These are phyloP conservation scores for Leiothrix lutea DNA, from an alignment of 2,113 vertebrate genomes.

Conservation along the genomic window DNA sequence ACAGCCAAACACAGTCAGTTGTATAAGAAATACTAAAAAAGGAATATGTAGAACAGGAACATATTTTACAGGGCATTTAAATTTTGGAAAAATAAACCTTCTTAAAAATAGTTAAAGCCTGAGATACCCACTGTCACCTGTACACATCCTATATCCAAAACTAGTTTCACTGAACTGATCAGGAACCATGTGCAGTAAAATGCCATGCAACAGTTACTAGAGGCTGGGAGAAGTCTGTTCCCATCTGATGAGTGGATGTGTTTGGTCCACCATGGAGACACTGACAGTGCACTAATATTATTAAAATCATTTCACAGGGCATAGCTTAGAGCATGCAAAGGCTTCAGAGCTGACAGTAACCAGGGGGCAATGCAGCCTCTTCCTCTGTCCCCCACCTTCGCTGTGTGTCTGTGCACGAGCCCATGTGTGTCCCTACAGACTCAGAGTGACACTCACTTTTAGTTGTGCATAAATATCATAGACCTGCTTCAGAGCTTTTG, in stretches of 20 bases:
- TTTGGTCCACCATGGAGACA: background rate
- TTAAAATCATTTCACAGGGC: background rate
- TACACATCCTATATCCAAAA: background rate
- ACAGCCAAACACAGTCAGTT: background rate
- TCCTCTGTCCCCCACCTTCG: background rate
- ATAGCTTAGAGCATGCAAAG: background rate
- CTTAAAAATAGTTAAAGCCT: background rate
- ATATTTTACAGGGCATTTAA: background rate
- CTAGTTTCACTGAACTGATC: background rate
- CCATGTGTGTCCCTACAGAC: fast-evolving
- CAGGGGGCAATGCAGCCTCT: background rate
- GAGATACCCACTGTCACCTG: background rate
- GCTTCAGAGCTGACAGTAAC: background rate
- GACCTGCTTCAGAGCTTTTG: constrained; percentile 79
- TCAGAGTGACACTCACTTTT: constrained; percentile 63
- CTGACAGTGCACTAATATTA: background rate
- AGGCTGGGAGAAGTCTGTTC: background rate
- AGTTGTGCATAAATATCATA: constrained; percentile 84
- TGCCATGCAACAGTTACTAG: background rate
- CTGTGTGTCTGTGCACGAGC: background rate
- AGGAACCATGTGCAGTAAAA: background rate
- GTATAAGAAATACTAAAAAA: background rate
- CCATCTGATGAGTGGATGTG: background rate
- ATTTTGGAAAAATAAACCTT: background rate
- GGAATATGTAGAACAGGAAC: background rate